Percentiles rank a stretch among this genome's conserved stretches.
phyloP scores from a whole-genome alignment of 2,113 vertebrate genomes.

The Tyrannus savana region DNA sequence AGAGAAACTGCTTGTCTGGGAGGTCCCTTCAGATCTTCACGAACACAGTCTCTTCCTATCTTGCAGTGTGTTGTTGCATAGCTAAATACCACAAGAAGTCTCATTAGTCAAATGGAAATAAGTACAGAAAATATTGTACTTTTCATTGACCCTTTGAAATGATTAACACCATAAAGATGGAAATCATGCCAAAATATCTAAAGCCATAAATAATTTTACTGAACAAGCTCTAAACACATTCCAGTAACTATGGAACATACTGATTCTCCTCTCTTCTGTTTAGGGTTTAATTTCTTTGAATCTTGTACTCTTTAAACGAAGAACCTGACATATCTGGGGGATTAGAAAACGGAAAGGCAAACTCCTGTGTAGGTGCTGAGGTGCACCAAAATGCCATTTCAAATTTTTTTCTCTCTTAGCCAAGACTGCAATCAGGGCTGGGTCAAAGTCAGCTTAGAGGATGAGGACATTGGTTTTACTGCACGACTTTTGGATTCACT shows the following conservation, averaged over 20 bases:
- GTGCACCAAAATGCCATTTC: background rate
- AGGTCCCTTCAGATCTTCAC: background rate
- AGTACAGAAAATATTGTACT: background rate
- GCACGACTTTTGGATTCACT: background rate
- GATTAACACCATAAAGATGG: background rate
- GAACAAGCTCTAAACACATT: background rate
- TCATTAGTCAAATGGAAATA: constrained; percentile 5
- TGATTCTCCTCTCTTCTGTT: background rate
- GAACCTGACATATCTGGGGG: background rate
- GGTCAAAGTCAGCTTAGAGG: background rate
- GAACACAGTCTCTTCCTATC: background rate
- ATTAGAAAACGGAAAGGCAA: background rate
- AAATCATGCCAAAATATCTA: background rate
- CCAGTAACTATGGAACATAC: background rate
- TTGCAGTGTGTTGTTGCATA: background rate
- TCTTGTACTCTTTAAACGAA: background rate
- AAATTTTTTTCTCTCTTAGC: background rate
- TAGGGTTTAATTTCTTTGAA: background rate
- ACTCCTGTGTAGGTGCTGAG: background rate
- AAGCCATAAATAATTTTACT: constrained; percentile 3
- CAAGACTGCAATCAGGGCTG: background rate
- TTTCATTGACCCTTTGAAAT: constrained; percentile 18
- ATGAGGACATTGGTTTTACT: background rate
- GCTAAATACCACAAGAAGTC: constrained; percentile 1
- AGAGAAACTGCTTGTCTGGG: constrained; percentile 14